Evolutionary conservation across 2,888 invertebrate genomes (phyloP).

Genomic region (Eupithecia pulchellata): DNA sequence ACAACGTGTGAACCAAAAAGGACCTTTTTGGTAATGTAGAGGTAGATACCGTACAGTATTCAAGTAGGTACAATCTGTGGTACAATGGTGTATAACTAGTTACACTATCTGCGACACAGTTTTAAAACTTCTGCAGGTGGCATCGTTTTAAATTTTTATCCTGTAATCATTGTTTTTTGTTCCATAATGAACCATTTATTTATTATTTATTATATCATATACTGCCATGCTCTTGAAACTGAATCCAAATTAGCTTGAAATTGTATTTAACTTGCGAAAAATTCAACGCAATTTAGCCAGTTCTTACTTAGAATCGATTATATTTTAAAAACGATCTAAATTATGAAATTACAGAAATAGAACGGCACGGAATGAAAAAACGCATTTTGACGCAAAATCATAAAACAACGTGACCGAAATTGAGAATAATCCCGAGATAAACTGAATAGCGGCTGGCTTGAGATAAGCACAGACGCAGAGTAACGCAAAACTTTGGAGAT

Average conservation of each 20-base stretch:
- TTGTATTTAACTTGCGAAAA: not conserved
- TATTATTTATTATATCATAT: too few species aligned
- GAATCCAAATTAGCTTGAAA: not conserved
- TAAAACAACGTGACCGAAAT: slow-evolving; percentile 3
- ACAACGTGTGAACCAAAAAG: too few species aligned
- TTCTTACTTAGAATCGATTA: not conserved
- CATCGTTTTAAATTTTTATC: too few species aligned
- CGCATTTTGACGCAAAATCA: not conserved
- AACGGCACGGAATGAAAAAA: not conserved
- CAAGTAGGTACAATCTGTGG: too few species aligned
- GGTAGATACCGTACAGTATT: too few species aligned
- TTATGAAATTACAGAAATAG: not conserved
- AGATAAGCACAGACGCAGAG: not conserved
- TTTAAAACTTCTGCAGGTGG: too few species aligned
- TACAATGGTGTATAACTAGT: too few species aligned
- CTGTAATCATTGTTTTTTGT: too few species aligned
- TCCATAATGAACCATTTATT: too few species aligned
- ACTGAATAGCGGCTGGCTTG: slow-evolving; percentile 3
- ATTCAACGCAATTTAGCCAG: not conserved
- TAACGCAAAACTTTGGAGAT: not conserved
- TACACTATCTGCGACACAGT: too few species aligned
- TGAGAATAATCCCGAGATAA: slow-evolving; percentile 1
- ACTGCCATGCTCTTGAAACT: too few species aligned
- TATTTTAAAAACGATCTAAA: not conserved
- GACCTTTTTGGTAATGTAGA: too few species aligned